phyloP scores from a whole-genome alignment of 2,113 vertebrate genomes.

The Sclerurus mexicanus region DNA sequence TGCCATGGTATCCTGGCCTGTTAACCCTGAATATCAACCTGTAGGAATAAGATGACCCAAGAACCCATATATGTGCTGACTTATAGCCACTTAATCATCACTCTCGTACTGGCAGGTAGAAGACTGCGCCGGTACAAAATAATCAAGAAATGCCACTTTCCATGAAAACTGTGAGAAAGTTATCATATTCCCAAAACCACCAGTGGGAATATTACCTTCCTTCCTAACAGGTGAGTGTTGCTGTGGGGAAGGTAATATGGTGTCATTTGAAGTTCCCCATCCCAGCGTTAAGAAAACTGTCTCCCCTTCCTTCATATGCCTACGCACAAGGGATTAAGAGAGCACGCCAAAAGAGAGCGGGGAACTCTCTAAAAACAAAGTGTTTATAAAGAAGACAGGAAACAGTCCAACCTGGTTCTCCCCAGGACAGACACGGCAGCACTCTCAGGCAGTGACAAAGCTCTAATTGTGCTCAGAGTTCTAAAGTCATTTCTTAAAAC shows the following conservation, averaged over 20 bases:
- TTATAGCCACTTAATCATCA: background rate
- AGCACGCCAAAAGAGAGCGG: fast-evolving
- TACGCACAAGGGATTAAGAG: background rate
- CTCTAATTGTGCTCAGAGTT: background rate
- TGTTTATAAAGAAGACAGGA: background rate
- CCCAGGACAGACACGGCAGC: background rate
- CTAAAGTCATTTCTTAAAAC: slow-evolving; percentile 43
- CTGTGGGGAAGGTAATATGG: background rate
- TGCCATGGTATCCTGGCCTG: background rate
- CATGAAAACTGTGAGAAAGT: background rate
- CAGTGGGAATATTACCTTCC: background rate
- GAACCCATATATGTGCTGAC: background rate
- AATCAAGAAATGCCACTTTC: background rate
- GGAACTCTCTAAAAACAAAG: background rate
- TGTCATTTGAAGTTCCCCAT: background rate
- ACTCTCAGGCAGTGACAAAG: background rate
- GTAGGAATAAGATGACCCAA: background rate
- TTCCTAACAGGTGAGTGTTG: background rate
- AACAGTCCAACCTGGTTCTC: background rate
- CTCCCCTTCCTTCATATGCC: background rate
- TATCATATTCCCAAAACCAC: background rate
- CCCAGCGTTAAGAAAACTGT: background rate
- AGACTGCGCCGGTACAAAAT: background rate
- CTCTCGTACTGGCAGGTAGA: background rate
- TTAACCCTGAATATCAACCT: background rate